Base-by-base conservation (phyloP, 2,113 vertebrate species). In the Fregata magnificens region DNA sequence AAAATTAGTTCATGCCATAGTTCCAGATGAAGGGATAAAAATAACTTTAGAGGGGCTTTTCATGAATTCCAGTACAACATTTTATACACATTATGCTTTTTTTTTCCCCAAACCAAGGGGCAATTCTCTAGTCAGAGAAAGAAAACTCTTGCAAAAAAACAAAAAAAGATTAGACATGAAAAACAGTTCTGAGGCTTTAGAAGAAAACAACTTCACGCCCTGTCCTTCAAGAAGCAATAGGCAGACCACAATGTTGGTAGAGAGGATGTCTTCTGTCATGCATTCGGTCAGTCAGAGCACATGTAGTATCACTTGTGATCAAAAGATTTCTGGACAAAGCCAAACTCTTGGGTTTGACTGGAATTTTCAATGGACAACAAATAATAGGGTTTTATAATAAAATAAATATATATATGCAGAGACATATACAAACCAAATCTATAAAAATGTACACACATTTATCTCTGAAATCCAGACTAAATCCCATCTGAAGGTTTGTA, bases 391-490 rank as follows among this genome's bases (percentile, higher is more conserved):
- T 88, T 96, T 67, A 71, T 92, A 93, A 82, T 76, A 88, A 97
- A 96, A 96, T 73, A 97, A 71, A 94, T 59, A 58, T 84, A 91
- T 63, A 87, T 40, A 29, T 95, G 89, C 66, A 91, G 86, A 67
- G n/a, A 82, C 40, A 63, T 78, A 94, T n/a, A 90, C 53, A 93
- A 63, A 62, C 44, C 17, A 45, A 82, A 81, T 88, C 72, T 65
- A 78, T 85, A 93, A 85, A 87, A 96, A 77, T 32, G 6, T 90
- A 59, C 38, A 83, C 87, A 88, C 67, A 38, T 96, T 96, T 94
- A 90, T 67, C 84, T 84, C 53, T 87, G 96, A 98, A 97, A 97
- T 96, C 71, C 92, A 76, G 67, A 83, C 72, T 63, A 95, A 97
- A 93, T 94, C 59, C 52, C 67, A 95, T 79, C 77, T 93, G 47